Evolutionary conservation across 2,797 vertebrate genomes (phyloP), one percentile per base, ranked within the genome.

Genomic region (Todus mexicanus): DNA sequence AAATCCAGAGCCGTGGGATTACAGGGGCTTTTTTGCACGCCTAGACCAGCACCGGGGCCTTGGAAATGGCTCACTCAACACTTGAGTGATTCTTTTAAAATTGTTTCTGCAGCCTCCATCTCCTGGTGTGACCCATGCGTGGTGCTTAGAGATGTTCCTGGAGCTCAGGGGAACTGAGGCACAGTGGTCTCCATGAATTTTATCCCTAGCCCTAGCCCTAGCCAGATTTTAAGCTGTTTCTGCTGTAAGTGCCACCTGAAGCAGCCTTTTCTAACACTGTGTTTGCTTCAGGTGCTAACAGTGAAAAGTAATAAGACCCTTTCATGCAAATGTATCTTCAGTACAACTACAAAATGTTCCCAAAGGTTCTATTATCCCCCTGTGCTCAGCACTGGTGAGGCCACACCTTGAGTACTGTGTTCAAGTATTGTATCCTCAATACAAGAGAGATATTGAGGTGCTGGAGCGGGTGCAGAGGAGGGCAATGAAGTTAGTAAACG

Each of bases 51-150:
- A 14, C 31, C 0, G 4, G 26, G 1, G 6, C 61, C 25, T 38
- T 0, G 1, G 22, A 47, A 26, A 12, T 0, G 1, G 21, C 68
- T 86, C 33, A 29, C 45, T 75, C 21, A 53, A 63, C 38, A 4
- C 21, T 31, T 21, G 1, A n/a, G 9, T 12, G 7, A 45, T 42
- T 65, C 11, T 48, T 68, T 31, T 64, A 8, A 60, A 83, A 37
- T n/a, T 2, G 11, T 74, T 77, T 74, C 45, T 66, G 35, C 40
- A 59, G 47, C 23, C 3, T n/a, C 11, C 12, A 6, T 27, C 8
- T 61, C 35, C 23, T 19, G 37, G 12, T 0, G 2, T 53, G n/a
- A 42, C 54, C 42, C 18, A 1, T 6, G 26, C 1, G 1, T 4
- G 3, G 9, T 2, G 7, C 5, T 23, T 43, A 14, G 27, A 37